Percentiles rank a stretch among this genome's conserved stretches.
phyloP scores from a whole-genome alignment of 2,888 invertebrate genomes.

The Cartodere bifasciata region DNA sequence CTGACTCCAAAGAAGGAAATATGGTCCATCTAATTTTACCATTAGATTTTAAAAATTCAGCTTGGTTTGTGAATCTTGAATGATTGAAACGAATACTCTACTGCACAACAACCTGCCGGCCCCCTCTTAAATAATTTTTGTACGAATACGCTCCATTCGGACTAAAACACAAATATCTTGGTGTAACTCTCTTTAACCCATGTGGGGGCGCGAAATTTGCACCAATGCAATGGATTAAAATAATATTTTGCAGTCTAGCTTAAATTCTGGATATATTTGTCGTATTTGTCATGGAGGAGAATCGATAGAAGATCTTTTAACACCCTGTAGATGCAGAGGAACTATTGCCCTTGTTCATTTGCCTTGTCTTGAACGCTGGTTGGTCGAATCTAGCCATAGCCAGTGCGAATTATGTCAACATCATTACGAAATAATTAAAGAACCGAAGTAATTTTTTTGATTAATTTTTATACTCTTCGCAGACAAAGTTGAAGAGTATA shows the following conservation, averaged over 20 bases:
- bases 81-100: too few relatives aligned
- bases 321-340: constrained; percentile 42
- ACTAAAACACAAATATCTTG: constrained; percentile 4
- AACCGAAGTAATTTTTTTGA: constrained; percentile 27
- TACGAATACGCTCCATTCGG: too few relatives aligned
- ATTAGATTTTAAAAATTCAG: too few relatives aligned
- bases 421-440: constrained; percentile 36
- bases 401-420: constrained; percentile 45
- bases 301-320: constrained; percentile 34
- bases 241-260: constrained; percentile 12
- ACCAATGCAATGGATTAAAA: not conserved
- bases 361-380: constrained; percentile 44
- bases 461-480: too few relatives aligned
- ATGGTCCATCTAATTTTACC: too few relatives aligned
- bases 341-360: constrained; percentile 43
- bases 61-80: too few relatives aligned
- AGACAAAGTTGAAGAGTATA: too few relatives aligned
- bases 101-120: too few relatives aligned
- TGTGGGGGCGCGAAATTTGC: constrained; percentile 3
- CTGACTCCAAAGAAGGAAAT: too few relatives aligned
- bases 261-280: constrained; percentile 25
- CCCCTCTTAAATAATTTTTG: too few relatives aligned
- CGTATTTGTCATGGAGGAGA: constrained; percentile 35
- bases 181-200: constrained; percentile 5
- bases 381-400: constrained; percentile 39